Base-by-base conservation (phyloP, 2,888 invertebrate species). In the Helicoverpa assulta region DNA sequence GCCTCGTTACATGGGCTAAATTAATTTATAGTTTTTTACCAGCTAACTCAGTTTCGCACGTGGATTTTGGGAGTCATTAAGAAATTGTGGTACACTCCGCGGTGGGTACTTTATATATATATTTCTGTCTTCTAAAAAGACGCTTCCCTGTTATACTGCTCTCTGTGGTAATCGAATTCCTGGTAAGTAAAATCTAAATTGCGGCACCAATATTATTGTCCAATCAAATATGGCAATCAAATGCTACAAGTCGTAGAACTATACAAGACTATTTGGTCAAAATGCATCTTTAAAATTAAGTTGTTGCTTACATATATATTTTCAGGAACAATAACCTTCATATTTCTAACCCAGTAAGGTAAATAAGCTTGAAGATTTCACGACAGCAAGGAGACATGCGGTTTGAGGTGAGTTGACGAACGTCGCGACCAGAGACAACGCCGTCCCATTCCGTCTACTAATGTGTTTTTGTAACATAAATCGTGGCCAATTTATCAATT, bases 1-100 rank as follows among this genome's bases (percentile, higher is more conserved):
- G 77, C 80, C 87, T 90, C 90, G 89, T 90, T 89, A 90, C 86
- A 74, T 67, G 78, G 72, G 70, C 80, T 78, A 84, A 87, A 89
- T 90, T 91, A 90, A 90, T 91, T 89, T 91, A 87, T 63, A 37
- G 29, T 18, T 54, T 16, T 43, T 43, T 5, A 3, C 47, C 47
- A 63, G 10, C 61, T 73, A 56, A 58, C 62, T 69, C 59, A 55
- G 54, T 58, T 60, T 43, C 0, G 40, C 40, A 67, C 4, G 18
- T 18, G 62, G 53, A 59, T 66, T 53, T 53, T 47, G n/a, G 16
- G n/a, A 47, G 16, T 47, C 47, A 47, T n/a, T 47, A n/a, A 47
- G 16, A 47, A 40, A 47, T 47, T 47, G 47, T 16, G 16, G 43
- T 43, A 33, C 26, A 2, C 2, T 21, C 21, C 21, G 33, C 8